Conservation (phyloP, 2,797 vertebrate genomes). For the Gambusia yucatana region DNA sequence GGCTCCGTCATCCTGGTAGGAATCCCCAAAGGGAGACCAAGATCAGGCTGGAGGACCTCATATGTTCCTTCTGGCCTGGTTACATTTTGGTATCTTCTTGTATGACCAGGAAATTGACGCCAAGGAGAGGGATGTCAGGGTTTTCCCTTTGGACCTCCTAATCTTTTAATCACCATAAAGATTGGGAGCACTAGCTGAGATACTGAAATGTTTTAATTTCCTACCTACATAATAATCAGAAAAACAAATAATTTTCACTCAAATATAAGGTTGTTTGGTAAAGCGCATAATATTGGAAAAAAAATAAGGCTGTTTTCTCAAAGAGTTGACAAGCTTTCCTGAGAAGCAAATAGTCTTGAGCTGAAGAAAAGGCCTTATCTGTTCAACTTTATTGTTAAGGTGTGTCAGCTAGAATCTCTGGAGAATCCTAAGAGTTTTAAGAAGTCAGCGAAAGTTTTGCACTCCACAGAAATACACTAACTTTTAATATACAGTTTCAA, state of each 20-base stretch:
- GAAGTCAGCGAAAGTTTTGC: slow-evolving; percentile 45
- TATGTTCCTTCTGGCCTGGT: neutral
- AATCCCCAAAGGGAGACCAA: neutral
- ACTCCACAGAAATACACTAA: slow-evolving; percentile 71
- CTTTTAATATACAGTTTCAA: slow-evolving; percentile 55
- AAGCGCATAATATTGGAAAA: neutral
- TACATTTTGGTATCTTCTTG: neutral
- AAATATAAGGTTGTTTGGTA: slow-evolving; percentile 18
- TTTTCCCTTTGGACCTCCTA: neutral
- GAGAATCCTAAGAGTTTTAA: slow-evolving; percentile 70
- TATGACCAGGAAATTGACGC: neutral
- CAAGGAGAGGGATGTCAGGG: neutral
- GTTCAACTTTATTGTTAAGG: slow-evolving; percentile 82
- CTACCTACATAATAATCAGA: slow-evolving; percentile 22
- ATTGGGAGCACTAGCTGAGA: neutral
- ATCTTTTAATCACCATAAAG: neutral
- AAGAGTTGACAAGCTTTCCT: slow-evolving; percentile 51
- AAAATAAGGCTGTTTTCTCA: slow-evolving; percentile 24
- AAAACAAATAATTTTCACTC: slow-evolving; percentile 36
- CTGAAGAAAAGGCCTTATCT: slow-evolving; percentile 81
- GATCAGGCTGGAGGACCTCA: neutral
- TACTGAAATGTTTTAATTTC: neutral
- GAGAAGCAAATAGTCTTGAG: slow-evolving; percentile 82
- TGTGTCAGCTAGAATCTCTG: slow-evolving; percentile 78
- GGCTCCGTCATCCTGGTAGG: neutral